A percentile compares a stretch with the other conserved stretches of the same genome.
phyloP scores from a whole-genome alignment of 53 echinoderm and acorn worm species.

The Apostichopus leukothele region DNA sequence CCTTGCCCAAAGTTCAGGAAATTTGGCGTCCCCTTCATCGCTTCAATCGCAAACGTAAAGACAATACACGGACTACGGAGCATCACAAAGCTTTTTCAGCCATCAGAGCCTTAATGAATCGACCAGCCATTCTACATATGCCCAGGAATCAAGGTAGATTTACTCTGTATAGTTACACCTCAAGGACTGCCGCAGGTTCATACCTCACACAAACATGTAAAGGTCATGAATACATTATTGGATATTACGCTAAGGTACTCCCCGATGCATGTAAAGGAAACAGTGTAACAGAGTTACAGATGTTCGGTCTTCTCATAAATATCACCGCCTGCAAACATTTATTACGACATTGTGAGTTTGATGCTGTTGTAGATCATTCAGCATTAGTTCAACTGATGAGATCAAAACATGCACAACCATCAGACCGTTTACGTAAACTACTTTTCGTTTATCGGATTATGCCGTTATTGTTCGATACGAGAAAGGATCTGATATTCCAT shows the following conservation, averaged over 20 bases:
- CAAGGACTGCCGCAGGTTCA: conserved; percentile 31
- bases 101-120: neutral
- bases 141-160: neutral
- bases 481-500: conserved; percentile 24
- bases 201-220: conserved; percentile 29
- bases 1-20: too few species aligned
- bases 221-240: conserved; percentile 1
- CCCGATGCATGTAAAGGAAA: conserved; percentile 28
- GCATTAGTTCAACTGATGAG: conserved; percentile 41
- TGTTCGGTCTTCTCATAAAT: conserved; percentile 11
- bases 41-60: too few species aligned
- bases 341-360: conserved; percentile 44
- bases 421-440: neutral
- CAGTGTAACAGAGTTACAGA: conserved; percentile 14
- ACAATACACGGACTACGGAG: neutral
- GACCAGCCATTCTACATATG: conserved; percentile 1
- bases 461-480: conserved; percentile 19
- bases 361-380: conserved; percentile 42
- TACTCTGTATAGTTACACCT: conserved; percentile 36
- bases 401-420: conserved; percentile 32
- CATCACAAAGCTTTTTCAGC: neutral
- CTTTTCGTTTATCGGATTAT: neutral
- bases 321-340: conserved; percentile 26
- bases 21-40: too few species aligned
- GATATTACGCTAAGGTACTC: conserved; percentile 40